phyloP scores from a whole-genome alignment of 2,797 vertebrate genomes.

The Sebastes umbrosus region DNA sequence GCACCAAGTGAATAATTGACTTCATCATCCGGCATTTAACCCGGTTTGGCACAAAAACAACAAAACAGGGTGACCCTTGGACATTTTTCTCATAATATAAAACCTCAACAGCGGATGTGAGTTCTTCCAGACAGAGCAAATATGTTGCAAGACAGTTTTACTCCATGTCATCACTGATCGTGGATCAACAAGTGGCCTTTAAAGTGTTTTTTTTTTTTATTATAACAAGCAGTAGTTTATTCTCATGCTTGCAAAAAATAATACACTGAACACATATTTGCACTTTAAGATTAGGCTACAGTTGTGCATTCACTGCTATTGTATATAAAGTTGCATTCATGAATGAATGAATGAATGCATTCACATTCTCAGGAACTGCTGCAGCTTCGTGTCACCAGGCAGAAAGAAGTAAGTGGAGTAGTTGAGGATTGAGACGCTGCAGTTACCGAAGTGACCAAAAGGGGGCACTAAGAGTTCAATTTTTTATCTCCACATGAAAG shows the following conservation, averaged over 20 bases:
- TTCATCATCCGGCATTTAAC: conserved; percentile 6
- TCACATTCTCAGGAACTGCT: not conserved
- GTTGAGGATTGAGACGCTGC: not conserved
- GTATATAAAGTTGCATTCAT: not conserved
- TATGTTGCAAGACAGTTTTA: not conserved
- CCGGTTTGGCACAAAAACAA: not conserved
- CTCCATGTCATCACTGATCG: not conserved
- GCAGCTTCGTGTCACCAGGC: not conserved
- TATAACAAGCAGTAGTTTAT: too few relatives aligned
- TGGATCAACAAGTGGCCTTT: not conserved
- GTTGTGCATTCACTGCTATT: not conserved
- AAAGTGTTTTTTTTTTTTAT: not conserved
- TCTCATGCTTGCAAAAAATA: not conserved
- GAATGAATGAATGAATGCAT: not conserved
- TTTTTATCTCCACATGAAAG: not conserved
- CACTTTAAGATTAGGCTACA: too few relatives aligned
- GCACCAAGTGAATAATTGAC: conserved; percentile 33
- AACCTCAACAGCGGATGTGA: conserved; percentile 4
- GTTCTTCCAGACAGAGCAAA: not conserved
- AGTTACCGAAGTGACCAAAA: conserved; percentile 18
- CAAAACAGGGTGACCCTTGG: conserved; percentile 7
- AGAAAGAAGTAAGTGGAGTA: not conserved
- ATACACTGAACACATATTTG: too few relatives aligned
- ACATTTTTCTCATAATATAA: not conserved
- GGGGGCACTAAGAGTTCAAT: conserved; percentile 42